phyloP scores from a whole-genome alignment of 2,113 vertebrate genomes.

The Chaenocephalus aceratus region DNA sequence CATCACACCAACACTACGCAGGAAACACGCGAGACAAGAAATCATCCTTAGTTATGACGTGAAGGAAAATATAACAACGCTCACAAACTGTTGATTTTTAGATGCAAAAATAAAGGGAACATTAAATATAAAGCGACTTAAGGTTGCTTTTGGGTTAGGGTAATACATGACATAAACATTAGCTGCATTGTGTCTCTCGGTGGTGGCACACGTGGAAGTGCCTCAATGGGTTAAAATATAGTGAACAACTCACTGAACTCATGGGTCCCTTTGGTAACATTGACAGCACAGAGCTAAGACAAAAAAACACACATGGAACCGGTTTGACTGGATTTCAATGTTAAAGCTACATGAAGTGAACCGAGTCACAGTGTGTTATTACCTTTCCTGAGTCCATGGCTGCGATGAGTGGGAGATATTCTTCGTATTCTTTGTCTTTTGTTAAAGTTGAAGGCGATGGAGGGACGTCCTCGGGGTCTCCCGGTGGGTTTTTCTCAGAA shows the following conservation, averaged over 20 bases:
- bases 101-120: background rate
- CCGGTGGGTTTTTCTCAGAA: slow-evolving; percentile 26
- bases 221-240: background rate
- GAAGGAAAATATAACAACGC: background rate
- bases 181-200: background rate
- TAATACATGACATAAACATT: no score
- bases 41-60: background rate
- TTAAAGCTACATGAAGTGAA: background rate
- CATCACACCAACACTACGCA: background rate
- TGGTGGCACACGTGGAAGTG: background rate
- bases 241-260: slow-evolving; percentile 36
- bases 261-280: background rate
- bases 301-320: background rate
- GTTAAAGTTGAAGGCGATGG: slow-evolving; percentile 1
- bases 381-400: slow-evolving; percentile 76
- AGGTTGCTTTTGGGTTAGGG: background rate
- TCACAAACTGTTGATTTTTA: no score
- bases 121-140: background rate
- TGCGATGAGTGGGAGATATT: background rate
- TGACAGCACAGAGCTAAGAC: no score
- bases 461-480: slow-evolving; percentile 21
- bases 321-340: slow-evolving; percentile 13
- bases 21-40: background rate
- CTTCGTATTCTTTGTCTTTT: background rate
- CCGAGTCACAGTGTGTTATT: background rate